Percentiles rank a stretch among this genome's conserved stretches.
These are phyloP conservation scores for Genyomyrus donnyi DNA, from an alignment of 2,113 vertebrate species.

Conservation along the genomic window DNA sequence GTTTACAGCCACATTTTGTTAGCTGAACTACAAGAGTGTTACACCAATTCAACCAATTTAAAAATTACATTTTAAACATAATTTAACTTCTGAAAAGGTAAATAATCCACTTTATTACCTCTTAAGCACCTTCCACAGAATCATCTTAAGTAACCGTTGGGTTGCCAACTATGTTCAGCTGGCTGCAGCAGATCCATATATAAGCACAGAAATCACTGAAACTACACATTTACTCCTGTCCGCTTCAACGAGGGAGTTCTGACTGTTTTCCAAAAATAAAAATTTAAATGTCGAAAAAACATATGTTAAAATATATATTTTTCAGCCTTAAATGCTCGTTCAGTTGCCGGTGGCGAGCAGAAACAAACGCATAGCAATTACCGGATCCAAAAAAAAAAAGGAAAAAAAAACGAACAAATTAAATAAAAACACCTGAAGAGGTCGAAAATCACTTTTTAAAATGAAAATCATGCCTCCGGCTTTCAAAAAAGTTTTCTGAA, in stretches of 20 bases:
- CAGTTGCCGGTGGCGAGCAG: background rate
- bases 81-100: background rate
- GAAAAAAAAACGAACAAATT: background rate
- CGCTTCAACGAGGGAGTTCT: background rate
- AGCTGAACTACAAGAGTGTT: background rate
- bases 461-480: background rate
- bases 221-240: background rate
- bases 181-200: background rate
- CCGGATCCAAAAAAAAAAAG: background rate
- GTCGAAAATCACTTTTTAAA: background rate
- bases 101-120: background rate
- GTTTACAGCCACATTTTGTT: background rate
- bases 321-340: background rate
- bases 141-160: background rate
- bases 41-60: background rate
- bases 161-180: background rate
- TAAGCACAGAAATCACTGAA: background rate
- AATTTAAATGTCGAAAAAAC: background rate
- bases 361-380: background rate
- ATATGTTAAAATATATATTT: background rate
- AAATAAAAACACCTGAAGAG: background rate
- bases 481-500: background rate
- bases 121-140: background rate
- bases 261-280: background rate
- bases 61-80: background rate